These are phyloP conservation scores for Aphidius gifuensis DNA, from an alignment of 1,140 invertebrate genomes.

Conservation along the genomic window DNA sequence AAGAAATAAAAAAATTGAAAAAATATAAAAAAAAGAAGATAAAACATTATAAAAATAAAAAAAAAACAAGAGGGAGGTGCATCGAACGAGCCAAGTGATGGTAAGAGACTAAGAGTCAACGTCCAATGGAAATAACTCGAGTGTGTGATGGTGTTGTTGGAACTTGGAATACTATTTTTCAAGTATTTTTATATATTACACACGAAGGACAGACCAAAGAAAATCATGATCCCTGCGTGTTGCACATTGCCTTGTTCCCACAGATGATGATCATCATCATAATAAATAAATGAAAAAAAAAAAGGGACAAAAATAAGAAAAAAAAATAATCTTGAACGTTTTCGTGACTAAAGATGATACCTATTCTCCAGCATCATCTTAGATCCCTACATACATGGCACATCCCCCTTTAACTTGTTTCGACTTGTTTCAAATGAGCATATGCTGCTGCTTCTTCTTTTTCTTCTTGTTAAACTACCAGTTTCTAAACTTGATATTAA, in stretches of 20 bases:
- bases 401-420: too few relatives aligned
- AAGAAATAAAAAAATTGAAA: slow-evolving; percentile 20
- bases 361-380: not conserved
- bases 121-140: slow-evolving; percentile 1
- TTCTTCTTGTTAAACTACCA: too few relatives aligned
- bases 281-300: slow-evolving; percentile 1
- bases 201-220: slow-evolving; percentile 20
- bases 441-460: too few relatives aligned
- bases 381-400: too few relatives aligned
- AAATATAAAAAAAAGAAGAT: slow-evolving; percentile 27
- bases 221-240: not conserved
- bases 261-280: not conserved
- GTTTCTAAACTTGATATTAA: too few relatives aligned
- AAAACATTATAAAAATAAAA: slow-evolving; percentile 1
- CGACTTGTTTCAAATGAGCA: too few relatives aligned
- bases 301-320: not conserved
- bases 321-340: not conserved
- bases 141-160: not conserved
- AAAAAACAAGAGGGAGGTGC: slow-evolving; percentile 17
- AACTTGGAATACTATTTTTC: not conserved
- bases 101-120: slow-evolving; percentile 26
- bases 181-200: slow-evolving; percentile 7
- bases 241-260: slow-evolving; percentile 16
- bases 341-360: slow-evolving; percentile 6
- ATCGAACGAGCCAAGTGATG: slow-evolving; percentile 28